Percentiles rank a stretch among this genome's conserved stretches.
Evolutionary conservation across 92 coral and sea anemone genomes (phyloP).

Genomic region (Hydrozoanthus gracilis): DNA sequence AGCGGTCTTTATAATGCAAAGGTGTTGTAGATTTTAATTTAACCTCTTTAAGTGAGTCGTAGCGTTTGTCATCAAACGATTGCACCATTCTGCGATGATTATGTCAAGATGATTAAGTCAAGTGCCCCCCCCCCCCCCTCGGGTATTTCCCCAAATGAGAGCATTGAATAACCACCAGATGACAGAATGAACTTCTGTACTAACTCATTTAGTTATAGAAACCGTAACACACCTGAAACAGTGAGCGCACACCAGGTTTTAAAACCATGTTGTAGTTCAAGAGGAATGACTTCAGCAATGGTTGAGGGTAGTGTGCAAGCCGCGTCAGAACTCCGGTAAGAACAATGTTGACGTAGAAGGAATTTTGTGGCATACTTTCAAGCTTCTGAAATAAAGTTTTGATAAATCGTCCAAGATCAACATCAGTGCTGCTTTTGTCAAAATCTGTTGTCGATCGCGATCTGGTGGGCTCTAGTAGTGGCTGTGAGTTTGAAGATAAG

Average conservation of each 20-base stretch:
- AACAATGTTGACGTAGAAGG: constrained; percentile 92
- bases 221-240: constrained; percentile 85
- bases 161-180: too few species aligned
- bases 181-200: too few species aligned
- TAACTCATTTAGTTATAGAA: neutral
- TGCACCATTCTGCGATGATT: too few species aligned
- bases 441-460: constrained; percentile 69
- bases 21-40: too few species aligned
- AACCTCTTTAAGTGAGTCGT: too few species aligned
- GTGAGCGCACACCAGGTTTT: constrained; percentile 95
- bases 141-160: too few species aligned
- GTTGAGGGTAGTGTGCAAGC: constrained; percentile 91
- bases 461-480: constrained; percentile 49
- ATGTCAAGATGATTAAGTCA: too few species aligned
- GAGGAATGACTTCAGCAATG: constrained; percentile 91
- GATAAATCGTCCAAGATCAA: constrained; percentile 79
- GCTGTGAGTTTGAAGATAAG: neutral
- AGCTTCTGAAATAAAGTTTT: constrained; percentile 85
- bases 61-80: too few species aligned
- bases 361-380: constrained; percentile 93
- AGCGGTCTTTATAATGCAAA: too few species aligned
- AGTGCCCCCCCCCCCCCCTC: too few species aligned
- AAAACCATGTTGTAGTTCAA: constrained; percentile 96
- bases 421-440: constrained; percentile 60
- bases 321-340: constrained; percentile 92